These are phyloP conservation scores for Bos taurus DNA, from an alignment of 2,113 vertebrate species.

Conservation along the genomic window DNA sequence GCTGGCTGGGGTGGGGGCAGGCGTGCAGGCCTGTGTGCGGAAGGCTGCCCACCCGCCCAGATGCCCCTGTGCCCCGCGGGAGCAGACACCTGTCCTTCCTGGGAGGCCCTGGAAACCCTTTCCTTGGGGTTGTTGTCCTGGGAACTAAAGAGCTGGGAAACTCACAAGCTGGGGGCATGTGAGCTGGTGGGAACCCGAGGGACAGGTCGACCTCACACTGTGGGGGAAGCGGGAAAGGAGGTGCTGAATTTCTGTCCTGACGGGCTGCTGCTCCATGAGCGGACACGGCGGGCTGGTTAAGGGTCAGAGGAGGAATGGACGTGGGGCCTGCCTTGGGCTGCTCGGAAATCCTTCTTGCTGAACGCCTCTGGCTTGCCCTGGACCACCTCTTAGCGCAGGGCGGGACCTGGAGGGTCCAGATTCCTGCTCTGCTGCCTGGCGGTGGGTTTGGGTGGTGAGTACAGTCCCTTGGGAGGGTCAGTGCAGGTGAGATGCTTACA, in stretches of 20 bases:
- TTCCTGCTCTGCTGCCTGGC: not conserved
- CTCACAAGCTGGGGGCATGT: not conserved
- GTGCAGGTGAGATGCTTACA: not conserved
- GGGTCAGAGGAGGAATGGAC: not conserved
- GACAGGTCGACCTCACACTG: not conserved
- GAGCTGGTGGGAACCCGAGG: not conserved
- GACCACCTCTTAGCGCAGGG: not conserved
- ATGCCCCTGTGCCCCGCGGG: not conserved
- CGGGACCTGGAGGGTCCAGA: rapidly evolving
- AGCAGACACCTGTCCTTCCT: not conserved
- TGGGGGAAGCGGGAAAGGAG: not conserved
- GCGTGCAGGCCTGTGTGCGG: not conserved
- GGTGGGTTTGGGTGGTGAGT: not conserved
- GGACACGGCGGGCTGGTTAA: not conserved
- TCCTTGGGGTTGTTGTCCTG: not conserved
- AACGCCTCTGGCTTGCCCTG: not conserved
- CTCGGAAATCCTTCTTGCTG: not conserved
- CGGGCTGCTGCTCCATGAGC: not conserved
- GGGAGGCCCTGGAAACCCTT: not conserved
- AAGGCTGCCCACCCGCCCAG: not conserved
- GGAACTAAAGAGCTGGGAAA: not conserved
- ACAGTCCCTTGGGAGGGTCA: not conserved
- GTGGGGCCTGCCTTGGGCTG: not conserved
- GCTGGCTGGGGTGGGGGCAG: not conserved
- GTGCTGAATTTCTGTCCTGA: not conserved